These are phyloP conservation scores for Rhinogobius similis DNA, from an alignment of 2,113 vertebrate species.

Conservation along the genomic window DNA sequence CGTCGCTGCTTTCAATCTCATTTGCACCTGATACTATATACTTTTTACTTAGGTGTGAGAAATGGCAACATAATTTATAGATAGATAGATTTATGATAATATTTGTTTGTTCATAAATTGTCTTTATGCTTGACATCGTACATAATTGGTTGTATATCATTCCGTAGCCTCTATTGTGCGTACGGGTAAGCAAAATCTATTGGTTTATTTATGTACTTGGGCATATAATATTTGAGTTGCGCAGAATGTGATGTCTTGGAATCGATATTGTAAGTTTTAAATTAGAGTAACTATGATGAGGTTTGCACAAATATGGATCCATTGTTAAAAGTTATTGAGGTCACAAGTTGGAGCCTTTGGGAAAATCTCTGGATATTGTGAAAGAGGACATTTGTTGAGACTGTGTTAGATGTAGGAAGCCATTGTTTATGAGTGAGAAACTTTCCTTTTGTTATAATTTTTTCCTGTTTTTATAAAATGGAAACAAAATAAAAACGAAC, in stretches of 20 bases:
- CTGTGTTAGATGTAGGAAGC: neutral
- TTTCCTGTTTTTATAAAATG: too few relatives aligned
- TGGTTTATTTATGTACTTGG: too few relatives aligned
- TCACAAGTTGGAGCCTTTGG: neutral
- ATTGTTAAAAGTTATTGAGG: neutral
- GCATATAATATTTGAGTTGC: neutral
- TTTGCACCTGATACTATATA: slow-evolving; percentile 24
- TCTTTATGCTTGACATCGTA: too few relatives aligned
- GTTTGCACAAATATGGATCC: neutral
- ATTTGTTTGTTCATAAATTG: too few relatives aligned
- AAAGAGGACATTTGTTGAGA: neutral
- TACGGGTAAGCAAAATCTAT: too few relatives aligned
- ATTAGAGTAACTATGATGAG: neutral
- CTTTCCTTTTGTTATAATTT: too few relatives aligned
- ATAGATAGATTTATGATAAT: neutral
- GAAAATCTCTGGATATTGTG: neutral
- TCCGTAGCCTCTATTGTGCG: too few relatives aligned
- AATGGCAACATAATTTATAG: too few relatives aligned
- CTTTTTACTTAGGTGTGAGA: too few relatives aligned
- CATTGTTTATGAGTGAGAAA: neutral
- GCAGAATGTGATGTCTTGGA: neutral
- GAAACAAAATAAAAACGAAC: too few relatives aligned
- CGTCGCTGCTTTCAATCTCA: slow-evolving; percentile 36
- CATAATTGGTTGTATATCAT: too few relatives aligned
- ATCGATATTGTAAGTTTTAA: neutral